Percentiles rank a stretch among this genome's conserved stretches.
phyloP scores from a whole-genome alignment of 2,888 invertebrate species.

The Peribatodes rhomboidaria region DNA sequence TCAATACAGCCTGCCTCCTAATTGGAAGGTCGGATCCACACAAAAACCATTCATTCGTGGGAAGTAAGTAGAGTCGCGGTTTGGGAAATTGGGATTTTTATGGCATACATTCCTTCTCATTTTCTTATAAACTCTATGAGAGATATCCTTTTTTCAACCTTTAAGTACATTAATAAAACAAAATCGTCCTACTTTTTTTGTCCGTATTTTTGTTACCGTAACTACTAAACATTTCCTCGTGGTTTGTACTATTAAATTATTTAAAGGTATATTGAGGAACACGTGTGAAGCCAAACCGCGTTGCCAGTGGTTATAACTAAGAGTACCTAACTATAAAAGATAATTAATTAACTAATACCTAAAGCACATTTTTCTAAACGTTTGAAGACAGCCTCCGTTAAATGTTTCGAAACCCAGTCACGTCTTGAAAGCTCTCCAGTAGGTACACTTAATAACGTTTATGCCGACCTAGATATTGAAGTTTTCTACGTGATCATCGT shows the following conservation, averaged over 20 bases:
- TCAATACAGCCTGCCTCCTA: conserved; percentile 59
- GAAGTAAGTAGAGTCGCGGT: conserved; percentile 56
- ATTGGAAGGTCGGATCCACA: conserved; percentile 66
- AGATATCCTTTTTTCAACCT: background rate
- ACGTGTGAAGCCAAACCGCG: conserved; percentile 1
- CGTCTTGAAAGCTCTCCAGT: conserved; percentile 33
- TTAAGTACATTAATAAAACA: background rate
- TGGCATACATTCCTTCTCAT: conserved; percentile 27
- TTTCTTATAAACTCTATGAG: conserved; percentile 17
- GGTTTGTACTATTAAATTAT: background rate
- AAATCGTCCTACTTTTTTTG: background rate
- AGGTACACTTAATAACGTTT: conserved; percentile 32
- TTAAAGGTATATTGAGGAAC: conserved; percentile 7
- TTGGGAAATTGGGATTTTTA: conserved; percentile 51
- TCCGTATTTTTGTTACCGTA: background rate
- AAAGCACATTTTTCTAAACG: conserved; percentile 5
- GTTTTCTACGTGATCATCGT: conserved; percentile 28
- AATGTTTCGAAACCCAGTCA: conserved; percentile 25
- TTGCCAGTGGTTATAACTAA: background rate
- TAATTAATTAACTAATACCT: background rate
- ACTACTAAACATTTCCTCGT: conserved; percentile 1
- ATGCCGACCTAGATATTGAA: conserved; percentile 33
- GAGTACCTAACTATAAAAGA: background rate
- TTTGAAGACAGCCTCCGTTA: conserved; percentile 9
- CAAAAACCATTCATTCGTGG: conserved; percentile 63